Evolutionary conservation across 2,888 invertebrate species (phyloP).

Genomic region (Caenorhabditis sp.): DNA sequence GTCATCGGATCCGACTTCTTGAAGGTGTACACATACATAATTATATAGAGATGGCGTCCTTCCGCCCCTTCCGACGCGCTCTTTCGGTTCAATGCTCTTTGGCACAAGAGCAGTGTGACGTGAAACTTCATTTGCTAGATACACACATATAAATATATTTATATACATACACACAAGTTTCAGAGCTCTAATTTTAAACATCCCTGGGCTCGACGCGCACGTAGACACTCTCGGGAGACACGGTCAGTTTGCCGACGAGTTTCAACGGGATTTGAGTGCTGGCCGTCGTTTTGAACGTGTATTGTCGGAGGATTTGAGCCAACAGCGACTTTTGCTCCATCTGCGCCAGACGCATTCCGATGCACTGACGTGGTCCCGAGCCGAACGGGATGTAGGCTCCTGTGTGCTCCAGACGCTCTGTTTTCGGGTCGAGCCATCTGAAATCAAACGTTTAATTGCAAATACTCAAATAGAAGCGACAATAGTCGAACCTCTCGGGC

Average conservation of each 20-base stretch:
- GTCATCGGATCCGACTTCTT: no score
- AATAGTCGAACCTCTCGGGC: slow-evolving; percentile 51
- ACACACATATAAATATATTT: no score
- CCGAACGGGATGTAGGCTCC: slow-evolving; percentile 66
- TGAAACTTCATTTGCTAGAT: no score
- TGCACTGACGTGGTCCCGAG: slow-evolving; percentile 72
- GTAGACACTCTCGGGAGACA: slow-evolving; percentile 26
- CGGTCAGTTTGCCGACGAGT: slow-evolving; percentile 18
- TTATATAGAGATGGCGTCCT: no score
- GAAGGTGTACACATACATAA: no score
- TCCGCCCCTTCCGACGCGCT: no score
- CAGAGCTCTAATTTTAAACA: no score
- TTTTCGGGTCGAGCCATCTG: slow-evolving; percentile 15
- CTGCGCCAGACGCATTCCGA: slow-evolving; percentile 73
- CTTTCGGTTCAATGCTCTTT: no score
- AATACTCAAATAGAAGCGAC: slow-evolving; percentile 18
- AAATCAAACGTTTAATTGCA: background rate
- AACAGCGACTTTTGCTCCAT: slow-evolving; percentile 74
- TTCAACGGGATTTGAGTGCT: slow-evolving; percentile 39
- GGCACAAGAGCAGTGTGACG: no score
- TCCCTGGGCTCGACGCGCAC: slow-evolving; percentile 12
- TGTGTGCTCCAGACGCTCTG: slow-evolving; percentile 15
- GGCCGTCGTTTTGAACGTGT: slow-evolving; percentile 45
- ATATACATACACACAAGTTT: no score
- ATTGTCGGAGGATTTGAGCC: slow-evolving; percentile 63